Evolutionary conservation across 2,888 invertebrate species (phyloP), one percentile per base, ranked within the genome.

Genomic region (Teleiodes luculella): DNA sequence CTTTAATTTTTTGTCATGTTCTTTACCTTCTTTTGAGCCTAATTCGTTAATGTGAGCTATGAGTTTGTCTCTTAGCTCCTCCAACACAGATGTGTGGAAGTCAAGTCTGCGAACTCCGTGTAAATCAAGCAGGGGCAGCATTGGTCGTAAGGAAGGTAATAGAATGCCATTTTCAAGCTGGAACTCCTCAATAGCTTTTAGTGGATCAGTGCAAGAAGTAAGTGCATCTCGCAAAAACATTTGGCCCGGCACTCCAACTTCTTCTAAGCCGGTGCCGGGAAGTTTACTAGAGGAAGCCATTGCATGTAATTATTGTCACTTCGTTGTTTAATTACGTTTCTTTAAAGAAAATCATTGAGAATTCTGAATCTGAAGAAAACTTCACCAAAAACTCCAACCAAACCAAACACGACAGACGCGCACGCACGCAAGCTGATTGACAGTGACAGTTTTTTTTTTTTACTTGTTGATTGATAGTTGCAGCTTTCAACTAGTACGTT

Each of bases 161-260:
- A 97, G 86, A 67, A 98, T 96, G 36, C 97, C 97, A 91, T 98
- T 97, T 82, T 97, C 95, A 45, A 96, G 89, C 93, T 98, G 98
- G 90, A 99, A 99, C 81, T 98, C 98, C 91, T 98, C 98, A 61
- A 99, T 99, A n/a, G 98, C 98, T 87, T 97, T 97, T 36, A 98
- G 80, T 10, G 98, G 98, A 87, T 99, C 98, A 0, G 97, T 97
- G 76, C 98, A 98, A 71, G 97, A 98, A 11, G 98, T 98, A 13
- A 98, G 90, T 10, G 98, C 96, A 81, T 98, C 97, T 49, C 95
- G 90, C n/a, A 97, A 90, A 76, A 92, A 95, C n/a, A 93, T 92
- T 72, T 96, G 95, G 0, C 97, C 97, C 0, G 96, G 95, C 58
- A 97, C 95, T 11, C 96, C 96, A 1, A 96, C 93, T 60, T 96